Base-by-base conservation (phyloP, 2,113 vertebrate genomes). In the Callospermophilus lateralis region DNA sequence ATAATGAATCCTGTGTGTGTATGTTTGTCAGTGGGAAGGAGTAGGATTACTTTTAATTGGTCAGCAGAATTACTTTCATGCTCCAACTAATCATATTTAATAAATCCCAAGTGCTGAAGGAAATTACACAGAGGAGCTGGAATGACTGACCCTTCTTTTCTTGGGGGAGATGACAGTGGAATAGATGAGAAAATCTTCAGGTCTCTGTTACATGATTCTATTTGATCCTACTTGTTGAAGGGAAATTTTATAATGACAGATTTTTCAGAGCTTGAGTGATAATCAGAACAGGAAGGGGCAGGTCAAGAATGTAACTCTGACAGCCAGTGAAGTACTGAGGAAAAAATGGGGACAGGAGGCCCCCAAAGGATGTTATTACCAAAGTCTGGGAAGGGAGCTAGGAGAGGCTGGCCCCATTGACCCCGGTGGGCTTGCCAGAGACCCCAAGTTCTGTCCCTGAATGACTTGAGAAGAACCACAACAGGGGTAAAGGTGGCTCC, bases 191-290 rank as follows among this genome's bases (percentile, higher is more conserved):
- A 45, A 16, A 48, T 0, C 32, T 3, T 28, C 42, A 67, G 0
- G 53, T 53, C 74, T 34, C 39, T 28, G 45, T 34, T 84, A 86
- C 48, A 63, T 61, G n/a, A 67, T 80, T 90, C 28, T 68, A 51
- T 22, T 61, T 61, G n/a, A 67, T 80, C 83, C 28, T 63, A 51
- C 22, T 61, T 83, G 42, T 77, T 70, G 45, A 77, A 81, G n/a
- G 83, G 74, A 93, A 77, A 48, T 61, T 34, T 65, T 92, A 22
- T 90, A 42, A 42, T 17, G 39, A 53, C 6, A 61, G 19, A n/a
- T 84, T 89, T 45, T 90, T 88, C 24, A 93, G 51, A 92, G 53
- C n/a, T 95, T 92, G 79, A 83, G 45, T 77, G 93, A 78, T 61
- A 53, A 88, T 91, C n/a, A 13, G 67, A 89, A 95, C 32, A 61